Percentiles rank a stretch among this genome's conserved stretches.
These are phyloP conservation scores for Perdix hodgsoniae DNA, from an alignment of 2,797 vertebrate genomes.

Conservation along the genomic window DNA sequence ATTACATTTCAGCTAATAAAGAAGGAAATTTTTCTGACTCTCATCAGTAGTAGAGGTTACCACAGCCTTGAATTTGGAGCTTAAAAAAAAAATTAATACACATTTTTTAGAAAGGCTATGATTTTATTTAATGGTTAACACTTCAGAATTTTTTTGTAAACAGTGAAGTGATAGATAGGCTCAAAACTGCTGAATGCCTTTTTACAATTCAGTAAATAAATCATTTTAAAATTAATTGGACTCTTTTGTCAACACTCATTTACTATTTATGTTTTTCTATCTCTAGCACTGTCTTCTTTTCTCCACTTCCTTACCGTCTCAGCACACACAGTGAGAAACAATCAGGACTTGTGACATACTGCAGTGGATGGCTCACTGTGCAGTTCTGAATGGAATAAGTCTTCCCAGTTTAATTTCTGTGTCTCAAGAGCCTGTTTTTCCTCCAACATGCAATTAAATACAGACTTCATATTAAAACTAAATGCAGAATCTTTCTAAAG, in stretches of 20 bases:
- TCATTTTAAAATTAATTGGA: neutral
- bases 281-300: neutral
- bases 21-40: neutral
- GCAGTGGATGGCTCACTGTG: neutral
- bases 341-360: slow-evolving; percentile 18
- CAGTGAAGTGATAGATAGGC: neutral
- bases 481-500: slow-evolving; percentile 51
- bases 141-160: neutral
- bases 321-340: neutral
- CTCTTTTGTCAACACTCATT: neutral
- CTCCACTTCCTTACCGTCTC: neutral
- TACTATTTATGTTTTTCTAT: neutral
- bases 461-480: slow-evolving; percentile 46
- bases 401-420: slow-evolving; percentile 38
- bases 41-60: neutral
- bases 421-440: slow-evolving; percentile 13
- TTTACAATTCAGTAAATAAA: neutral
- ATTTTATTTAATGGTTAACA: neutral
- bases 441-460: slow-evolving; percentile 32
- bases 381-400: neutral
- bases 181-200: neutral
- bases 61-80: neutral
- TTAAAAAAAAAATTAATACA: neutral
- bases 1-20: neutral
- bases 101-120: neutral